Evolutionary conservation across 92 coral and sea anemone species (phyloP).

Genomic region (Virgularia gustaviana): DNA sequence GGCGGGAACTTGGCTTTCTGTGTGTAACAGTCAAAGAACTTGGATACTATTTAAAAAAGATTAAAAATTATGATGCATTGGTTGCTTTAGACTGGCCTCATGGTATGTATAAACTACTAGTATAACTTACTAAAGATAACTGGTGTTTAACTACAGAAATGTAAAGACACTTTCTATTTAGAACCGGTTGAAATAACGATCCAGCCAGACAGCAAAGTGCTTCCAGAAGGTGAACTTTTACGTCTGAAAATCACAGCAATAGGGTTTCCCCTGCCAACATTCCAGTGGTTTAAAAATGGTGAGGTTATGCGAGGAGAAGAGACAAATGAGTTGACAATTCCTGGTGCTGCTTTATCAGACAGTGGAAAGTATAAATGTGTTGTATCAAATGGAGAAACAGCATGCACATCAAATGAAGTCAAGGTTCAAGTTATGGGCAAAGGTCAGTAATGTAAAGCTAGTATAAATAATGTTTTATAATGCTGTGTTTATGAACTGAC

Average conservation of each 20-base stretch:
- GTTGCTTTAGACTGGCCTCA: slow-evolving; percentile 47
- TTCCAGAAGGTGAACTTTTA: slow-evolving; percentile 58
- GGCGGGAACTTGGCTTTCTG: slow-evolving; percentile 72
- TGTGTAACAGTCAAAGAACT: slow-evolving; percentile 76
- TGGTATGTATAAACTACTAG: slow-evolving; percentile 7
- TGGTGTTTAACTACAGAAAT: not conserved
- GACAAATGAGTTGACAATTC: slow-evolving; percentile 56
- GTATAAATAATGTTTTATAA: too few species aligned
- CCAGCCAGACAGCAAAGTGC: slow-evolving; percentile 70
- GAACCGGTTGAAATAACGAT: slow-evolving; percentile 75
- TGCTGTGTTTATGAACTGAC: too few species aligned
- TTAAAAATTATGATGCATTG: slow-evolving; percentile 64
- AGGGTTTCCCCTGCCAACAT: slow-evolving; percentile 79
- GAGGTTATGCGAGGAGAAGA: slow-evolving; percentile 62
- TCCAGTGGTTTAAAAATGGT: slow-evolving; percentile 76
- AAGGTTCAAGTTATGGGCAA: slow-evolving; percentile 56
- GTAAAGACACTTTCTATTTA: slow-evolving; percentile 12
- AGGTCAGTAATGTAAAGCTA: slow-evolving; percentile 1
- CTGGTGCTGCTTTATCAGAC: slow-evolving; percentile 44
- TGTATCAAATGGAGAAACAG: slow-evolving; percentile 54
- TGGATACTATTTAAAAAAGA: slow-evolving; percentile 56
- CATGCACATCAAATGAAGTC: slow-evolving; percentile 63
- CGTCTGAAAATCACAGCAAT: slow-evolving; percentile 59
- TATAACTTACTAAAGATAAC: too few species aligned
- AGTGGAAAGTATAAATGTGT: slow-evolving; percentile 67